These are phyloP conservation scores for Nymphicus hollandicus DNA, from an alignment of 2,113 vertebrate genomes.

Conservation along the genomic window DNA sequence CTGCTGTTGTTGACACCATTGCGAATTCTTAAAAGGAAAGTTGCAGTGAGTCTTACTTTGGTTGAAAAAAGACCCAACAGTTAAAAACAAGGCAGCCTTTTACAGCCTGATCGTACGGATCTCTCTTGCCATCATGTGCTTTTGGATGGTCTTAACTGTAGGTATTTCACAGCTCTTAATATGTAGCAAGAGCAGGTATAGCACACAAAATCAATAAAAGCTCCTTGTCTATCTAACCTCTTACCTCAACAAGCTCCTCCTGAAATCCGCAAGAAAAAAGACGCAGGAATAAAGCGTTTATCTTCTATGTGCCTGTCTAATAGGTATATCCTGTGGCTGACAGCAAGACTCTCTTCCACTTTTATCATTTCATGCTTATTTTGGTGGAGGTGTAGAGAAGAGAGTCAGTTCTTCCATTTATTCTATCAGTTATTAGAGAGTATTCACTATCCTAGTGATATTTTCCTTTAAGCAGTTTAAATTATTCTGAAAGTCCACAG, in stretches of 20 bases:
- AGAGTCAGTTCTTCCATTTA: neutral
- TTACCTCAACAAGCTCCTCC: neutral
- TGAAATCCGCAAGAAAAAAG: neutral
- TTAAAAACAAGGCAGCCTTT: neutral
- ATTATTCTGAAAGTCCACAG: neutral
- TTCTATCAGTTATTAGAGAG: neutral
- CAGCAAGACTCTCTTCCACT: neutral
- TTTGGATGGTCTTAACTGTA: neutral
- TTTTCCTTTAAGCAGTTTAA: neutral
- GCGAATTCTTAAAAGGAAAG: neutral
- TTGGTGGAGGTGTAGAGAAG: neutral
- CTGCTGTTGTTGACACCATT: neutral
- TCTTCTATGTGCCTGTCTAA: neutral
- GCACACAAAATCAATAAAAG: conserved; percentile 38
- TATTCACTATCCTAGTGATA: neutral
- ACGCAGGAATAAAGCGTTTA: neutral
- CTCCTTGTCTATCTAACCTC: neutral
- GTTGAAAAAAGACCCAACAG: neutral
- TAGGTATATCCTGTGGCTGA: neutral
- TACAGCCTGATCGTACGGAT: neutral
- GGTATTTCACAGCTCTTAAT: conserved; percentile 20
- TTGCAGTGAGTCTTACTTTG: neutral
- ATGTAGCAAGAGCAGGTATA: neutral
- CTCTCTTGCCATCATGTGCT: neutral
- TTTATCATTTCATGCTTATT: conserved; percentile 11